These are phyloP conservation scores for Diorhabda elongata DNA, from an alignment of 1,140 invertebrate species.

Conservation along the genomic window DNA sequence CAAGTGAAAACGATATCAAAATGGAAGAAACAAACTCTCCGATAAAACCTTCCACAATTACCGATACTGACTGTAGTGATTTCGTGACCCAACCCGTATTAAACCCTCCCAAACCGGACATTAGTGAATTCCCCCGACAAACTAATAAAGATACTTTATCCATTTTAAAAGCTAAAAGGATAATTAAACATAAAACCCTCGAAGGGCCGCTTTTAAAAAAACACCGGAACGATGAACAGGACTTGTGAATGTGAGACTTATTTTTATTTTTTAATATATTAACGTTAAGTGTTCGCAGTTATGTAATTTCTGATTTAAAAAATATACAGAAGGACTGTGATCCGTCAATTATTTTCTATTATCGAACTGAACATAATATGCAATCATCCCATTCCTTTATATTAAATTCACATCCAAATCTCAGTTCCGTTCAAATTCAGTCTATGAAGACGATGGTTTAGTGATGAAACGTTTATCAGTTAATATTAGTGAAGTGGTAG, in stretches of 20 bases:
- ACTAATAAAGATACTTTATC: constrained; percentile 41
- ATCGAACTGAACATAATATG: too few relatives aligned
- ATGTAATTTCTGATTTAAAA: background rate
- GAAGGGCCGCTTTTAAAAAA: constrained; percentile 26
- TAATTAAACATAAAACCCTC: constrained; percentile 36
- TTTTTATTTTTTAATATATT: background rate
- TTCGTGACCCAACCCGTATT: constrained; percentile 21
- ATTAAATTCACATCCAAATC: too few relatives aligned
- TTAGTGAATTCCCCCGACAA: constrained; percentile 38
- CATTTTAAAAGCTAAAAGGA: constrained; percentile 44
- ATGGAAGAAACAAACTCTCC: constrained; percentile 11
- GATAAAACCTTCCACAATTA: constrained; percentile 26
- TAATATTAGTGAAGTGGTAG: too few relatives aligned
- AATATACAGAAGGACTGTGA: background rate
- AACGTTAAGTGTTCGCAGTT: background rate
- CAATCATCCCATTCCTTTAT: too few relatives aligned
- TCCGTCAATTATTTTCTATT: too few relatives aligned
- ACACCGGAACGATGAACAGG: background rate
- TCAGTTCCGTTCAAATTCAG: too few relatives aligned
- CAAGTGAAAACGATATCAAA: background rate
- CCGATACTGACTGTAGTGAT: constrained; percentile 26
- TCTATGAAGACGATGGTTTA: too few relatives aligned
- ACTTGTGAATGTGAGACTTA: background rate
- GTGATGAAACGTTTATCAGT: too few relatives aligned
- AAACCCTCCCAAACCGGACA: constrained; percentile 30